phyloP scores from a whole-genome alignment of 1,140 invertebrate genomes.

The Oppia nitens region DNA sequence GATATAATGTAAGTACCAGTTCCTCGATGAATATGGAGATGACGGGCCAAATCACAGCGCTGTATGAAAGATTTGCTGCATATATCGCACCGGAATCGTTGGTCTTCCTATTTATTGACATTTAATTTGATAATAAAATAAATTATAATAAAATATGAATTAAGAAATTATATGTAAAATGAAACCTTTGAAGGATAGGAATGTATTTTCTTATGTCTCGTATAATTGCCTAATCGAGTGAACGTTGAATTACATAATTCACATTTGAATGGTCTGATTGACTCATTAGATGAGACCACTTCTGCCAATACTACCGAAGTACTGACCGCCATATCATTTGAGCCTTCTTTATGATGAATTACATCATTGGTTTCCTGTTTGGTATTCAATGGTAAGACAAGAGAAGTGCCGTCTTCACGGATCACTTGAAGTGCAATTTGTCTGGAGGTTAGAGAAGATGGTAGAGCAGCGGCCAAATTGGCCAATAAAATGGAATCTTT shows the following conservation, averaged over 20 bases:
- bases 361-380: neutral
- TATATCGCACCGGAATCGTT: conserved; percentile 24
- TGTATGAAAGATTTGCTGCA: conserved; percentile 27
- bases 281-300: neutral
- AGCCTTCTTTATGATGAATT: neutral
- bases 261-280: conserved; percentile 34
- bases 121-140: neutral
- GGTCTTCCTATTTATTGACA: conserved; percentile 18
- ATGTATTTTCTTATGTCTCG: conserved; percentile 22
- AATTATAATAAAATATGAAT: neutral
- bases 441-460: neutral
- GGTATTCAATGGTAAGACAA: conserved; percentile 8
- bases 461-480: conserved; percentile 11
- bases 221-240: conserved; percentile 22
- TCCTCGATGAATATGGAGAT: conserved; percentile 26
- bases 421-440: conserved; percentile 15
- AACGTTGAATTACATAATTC: conserved; percentile 27
- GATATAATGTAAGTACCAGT: conserved; percentile 11
- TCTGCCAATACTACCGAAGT: neutral
- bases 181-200: conserved; percentile 19
- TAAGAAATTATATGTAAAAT: neutral
- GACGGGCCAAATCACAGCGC: conserved; percentile 28
- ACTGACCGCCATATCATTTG: neutral
- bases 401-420: conserved; percentile 15
- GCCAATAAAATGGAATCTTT: conserved; percentile 2